Percentiles rank a stretch among this genome's conserved stretches.
Conservation (phyloP, 2,888 invertebrate species). For the Pseudoips prasinana region DNA sequence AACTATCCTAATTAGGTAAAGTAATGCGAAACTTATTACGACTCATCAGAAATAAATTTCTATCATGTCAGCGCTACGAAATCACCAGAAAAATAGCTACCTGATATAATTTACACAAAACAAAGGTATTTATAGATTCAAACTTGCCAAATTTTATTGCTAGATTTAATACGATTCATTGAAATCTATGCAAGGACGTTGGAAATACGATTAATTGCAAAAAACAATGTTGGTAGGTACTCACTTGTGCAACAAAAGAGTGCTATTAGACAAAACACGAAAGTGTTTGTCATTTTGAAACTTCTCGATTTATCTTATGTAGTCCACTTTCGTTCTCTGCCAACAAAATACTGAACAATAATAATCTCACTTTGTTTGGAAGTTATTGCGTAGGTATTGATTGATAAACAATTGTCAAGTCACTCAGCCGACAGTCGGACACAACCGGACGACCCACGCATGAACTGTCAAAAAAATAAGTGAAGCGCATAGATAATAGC, state of each 20-base stretch:
- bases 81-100: no score
- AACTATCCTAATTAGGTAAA: no score
- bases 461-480: no score
- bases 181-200: conserved; percentile 46
- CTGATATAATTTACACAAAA: no score
- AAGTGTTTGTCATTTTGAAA: conserved; percentile 69
- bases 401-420: conserved; percentile 63
- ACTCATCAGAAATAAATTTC: no score
- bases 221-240: conserved; percentile 36
- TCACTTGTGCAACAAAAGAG: conserved; percentile 68
- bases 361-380: conserved; percentile 68
- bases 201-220: conserved; percentile 20
- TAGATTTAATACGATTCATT: no score
- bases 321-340: conserved; percentile 46
- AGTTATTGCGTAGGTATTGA: conserved; percentile 64
- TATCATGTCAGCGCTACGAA: no score
- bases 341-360: conserved; percentile 49
- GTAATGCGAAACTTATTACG: no score
- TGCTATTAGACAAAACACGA: conserved; percentile 66
- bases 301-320: conserved; percentile 35
- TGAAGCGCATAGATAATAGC: no score
- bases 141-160: no score
- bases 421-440: conserved; percentile 22
- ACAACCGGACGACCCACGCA: no score
- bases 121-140: no score